These are phyloP conservation scores for Otus scops DNA, from an alignment of 2,797 vertebrate genomes.

Conservation along the genomic window DNA sequence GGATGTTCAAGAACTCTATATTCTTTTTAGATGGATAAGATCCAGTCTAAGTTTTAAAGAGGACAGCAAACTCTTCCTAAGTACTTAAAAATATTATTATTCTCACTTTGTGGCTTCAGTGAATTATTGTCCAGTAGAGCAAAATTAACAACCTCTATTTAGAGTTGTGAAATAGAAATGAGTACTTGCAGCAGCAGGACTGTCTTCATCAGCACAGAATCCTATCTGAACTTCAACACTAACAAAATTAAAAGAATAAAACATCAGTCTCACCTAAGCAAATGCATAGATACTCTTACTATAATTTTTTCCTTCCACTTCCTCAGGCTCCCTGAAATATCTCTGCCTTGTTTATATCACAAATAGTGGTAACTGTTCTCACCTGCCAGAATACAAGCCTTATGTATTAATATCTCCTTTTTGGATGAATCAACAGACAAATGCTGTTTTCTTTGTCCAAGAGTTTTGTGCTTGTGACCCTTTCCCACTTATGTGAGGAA, in stretches of 20 bases:
- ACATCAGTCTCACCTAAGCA: background rate
- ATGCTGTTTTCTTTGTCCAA: background rate
- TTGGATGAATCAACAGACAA: background rate
- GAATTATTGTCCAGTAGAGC: background rate
- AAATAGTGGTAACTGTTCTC: background rate
- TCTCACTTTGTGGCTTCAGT: background rate
- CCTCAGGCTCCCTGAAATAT: background rate
- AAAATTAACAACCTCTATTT: background rate
- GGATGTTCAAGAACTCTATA: background rate
- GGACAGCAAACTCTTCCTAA: background rate
- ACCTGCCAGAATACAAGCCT: background rate
- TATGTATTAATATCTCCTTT: background rate
- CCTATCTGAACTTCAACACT: background rate
- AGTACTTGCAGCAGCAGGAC: background rate
- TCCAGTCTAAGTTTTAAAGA: background rate
- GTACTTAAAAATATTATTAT: background rate
- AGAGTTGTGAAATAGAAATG: background rate
- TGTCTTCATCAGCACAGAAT: background rate
- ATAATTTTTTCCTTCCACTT: background rate
- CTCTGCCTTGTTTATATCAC: background rate
- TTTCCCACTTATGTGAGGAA: background rate
- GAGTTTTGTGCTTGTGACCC: background rate
- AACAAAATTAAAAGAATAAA: background rate
- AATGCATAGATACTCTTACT: background rate
- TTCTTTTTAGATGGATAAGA: background rate